Percentiles rank a stretch among this genome's conserved stretches.
phyloP scores from a whole-genome alignment of 2,888 invertebrate species.

The Reticulitermes lucifugus region DNA sequence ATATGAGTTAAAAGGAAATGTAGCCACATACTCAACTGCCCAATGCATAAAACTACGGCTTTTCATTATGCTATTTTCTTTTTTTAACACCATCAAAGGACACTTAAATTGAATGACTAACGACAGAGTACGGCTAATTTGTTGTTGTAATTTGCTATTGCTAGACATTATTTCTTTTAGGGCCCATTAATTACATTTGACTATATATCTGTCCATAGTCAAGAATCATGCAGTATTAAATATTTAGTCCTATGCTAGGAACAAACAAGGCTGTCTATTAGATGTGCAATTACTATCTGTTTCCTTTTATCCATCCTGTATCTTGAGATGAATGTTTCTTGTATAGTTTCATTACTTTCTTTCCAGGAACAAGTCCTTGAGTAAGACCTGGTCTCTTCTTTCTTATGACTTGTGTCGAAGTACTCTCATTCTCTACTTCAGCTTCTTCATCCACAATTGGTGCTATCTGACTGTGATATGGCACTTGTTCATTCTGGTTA shows the following conservation, averaged over 20 bases:
- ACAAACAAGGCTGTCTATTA: neutral
- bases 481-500: conserved; percentile 42
- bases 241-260: neutral
- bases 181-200: neutral
- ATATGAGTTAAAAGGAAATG: too few relatives aligned
- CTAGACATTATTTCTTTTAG: neutral
- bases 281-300: conserved; percentile 19
- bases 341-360: conserved; percentile 86
- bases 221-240: neutral
- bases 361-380: conserved; percentile 82
- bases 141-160: neutral
- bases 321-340: conserved; percentile 71
- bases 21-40: too few relatives aligned
- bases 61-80: too few relatives aligned
- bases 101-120: neutral
- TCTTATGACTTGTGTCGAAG: conserved; percentile 67
- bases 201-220: neutral
- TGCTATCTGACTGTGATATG: conserved; percentile 49
- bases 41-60: too few relatives aligned
- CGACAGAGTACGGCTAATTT: neutral
- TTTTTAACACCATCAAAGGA: neutral
- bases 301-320: conserved; percentile 23
- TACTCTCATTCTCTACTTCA: conserved; percentile 65
- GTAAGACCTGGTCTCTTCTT: conserved; percentile 82
- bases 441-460: conserved; percentile 63